Base-by-base conservation (phyloP, 2,113 vertebrate species). In the Lepus europaeus region DNA sequence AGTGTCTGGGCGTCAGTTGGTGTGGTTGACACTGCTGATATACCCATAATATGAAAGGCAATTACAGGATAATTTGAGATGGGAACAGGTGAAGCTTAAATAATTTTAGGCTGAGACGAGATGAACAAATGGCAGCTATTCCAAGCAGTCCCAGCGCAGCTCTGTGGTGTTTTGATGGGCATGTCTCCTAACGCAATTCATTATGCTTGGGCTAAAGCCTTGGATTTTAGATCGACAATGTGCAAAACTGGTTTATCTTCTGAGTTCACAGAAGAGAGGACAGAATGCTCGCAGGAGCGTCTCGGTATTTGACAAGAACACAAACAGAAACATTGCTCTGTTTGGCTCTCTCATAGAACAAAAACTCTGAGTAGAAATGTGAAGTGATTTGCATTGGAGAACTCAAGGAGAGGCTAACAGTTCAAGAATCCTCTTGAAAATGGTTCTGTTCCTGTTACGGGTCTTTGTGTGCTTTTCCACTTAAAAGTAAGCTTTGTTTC, bases 41-140 rank as follows among this genome's bases (percentile, higher is more conserved):
- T 88, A 96, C 13, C 23, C 94, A 61, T 69, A 97, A 97, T 93
- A 94, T 56, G 22, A 96, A 97, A 98, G 95, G 85, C 23, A 79
- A 87, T 97, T 97, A 96, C 59, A 76, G 90, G 79, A 73, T 98
- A 96, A 97, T 97, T 96, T 98, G 93, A 96, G 94, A 95, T 93
- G 93, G 76, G 91, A 98, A 95, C 91, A 98, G 97, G 96, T 98
- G 97, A 98, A 96, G 77, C 88, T 97, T 63, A 97, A 97, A 95
- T 96, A 97, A 96, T 98, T 97, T 96, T 89, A 93, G 87, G 95
- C 68, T 96, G 96, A 97, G 90, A 90, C 97, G 95, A 96, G 96
- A 97, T 96, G 95, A 97, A 33, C 33, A 94, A 98, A 94, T 96
- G 74, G 70, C 93, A 98, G 94, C 92, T 97, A 91, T 88, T 96